Base-by-base conservation (phyloP, 2,113 vertebrate genomes). In the Coregonus clupeaformis region DNA sequence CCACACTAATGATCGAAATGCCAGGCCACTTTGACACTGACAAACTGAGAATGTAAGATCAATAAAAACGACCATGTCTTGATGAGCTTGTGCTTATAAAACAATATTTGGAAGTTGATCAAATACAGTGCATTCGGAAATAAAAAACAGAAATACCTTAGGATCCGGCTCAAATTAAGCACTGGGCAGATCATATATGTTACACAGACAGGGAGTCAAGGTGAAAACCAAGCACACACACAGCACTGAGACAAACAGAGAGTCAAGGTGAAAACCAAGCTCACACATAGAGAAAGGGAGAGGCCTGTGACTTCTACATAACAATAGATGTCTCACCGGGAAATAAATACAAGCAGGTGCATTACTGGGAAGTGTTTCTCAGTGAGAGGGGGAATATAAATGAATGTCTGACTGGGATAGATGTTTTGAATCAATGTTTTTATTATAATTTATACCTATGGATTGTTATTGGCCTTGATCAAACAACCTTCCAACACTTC, bases 381-480 rank as follows among this genome's bases (percentile, higher is more conserved):
- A 75, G 71, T 71, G 69, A 13, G 74, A 79, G 52, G 12, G 29
- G 36, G 63, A 84, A 69, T 67, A 57, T 59, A 75, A 70, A 84
- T 78, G 62, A 57, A 81, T 85, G 78, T 79, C 77, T 86, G 60
- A 74, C 84, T 80, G 80, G 69, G 86, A 85, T 89, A 79, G 65
- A 69, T 64, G 71, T 49, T 9, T 22, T 69, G 27, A 66, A 29
- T 66, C n/a, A 22, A 69, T 47, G 62, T 64, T 64, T 62, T 6
- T 62, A n/a, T 55, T 20, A 55, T 20, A 55, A 64, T 25, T 25
- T 29, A 5, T 11, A 12, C 27, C 29, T 16, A 66, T 9, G 36
- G 32, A 42, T 1, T 68, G 18, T 68, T 13, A 47, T 45, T 68
- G 67, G n/a, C 9, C 30, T 80, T 82, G 80, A 84, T 77, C 59